phyloP scores from a whole-genome alignment of 30 jellyfish, hydroid and myxozoan species.

The Hydractinia echinata region DNA sequence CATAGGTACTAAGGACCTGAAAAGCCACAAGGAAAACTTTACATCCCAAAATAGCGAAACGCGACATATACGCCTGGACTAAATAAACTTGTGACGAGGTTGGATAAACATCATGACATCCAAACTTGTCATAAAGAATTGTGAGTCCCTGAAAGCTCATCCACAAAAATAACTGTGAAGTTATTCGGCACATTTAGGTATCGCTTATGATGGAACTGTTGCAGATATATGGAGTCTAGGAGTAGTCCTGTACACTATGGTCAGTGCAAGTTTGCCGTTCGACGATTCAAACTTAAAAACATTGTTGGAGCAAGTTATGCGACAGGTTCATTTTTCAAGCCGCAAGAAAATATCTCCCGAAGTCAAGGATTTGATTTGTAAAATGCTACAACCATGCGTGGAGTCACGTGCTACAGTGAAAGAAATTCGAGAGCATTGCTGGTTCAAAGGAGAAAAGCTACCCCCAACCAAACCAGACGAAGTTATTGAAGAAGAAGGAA shows the following conservation, averaged over 20 bases:
- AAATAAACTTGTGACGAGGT: too few relatives aligned
- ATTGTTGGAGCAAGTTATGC: conserved; percentile 94
- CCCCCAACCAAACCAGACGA: conserved; percentile 22
- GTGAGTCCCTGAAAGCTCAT: too few relatives aligned
- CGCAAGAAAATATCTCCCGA: conserved; percentile 93
- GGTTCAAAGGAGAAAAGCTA: conserved; percentile 82
- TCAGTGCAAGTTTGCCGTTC: conserved; percentile 96
- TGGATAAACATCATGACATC: too few relatives aligned
- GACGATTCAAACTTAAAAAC: conserved; percentile 96
- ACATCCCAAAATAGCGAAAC: too few relatives aligned
- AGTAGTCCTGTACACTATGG: conserved; percentile 94
- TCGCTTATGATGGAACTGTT: conserved; percentile 87
- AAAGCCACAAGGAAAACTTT: too few relatives aligned
- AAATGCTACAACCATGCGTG: conserved; percentile 88
- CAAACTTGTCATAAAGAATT: too few relatives aligned
- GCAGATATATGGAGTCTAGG: conserved; percentile 98
- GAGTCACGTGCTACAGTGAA: conserved; percentile 46
- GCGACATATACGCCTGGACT: too few relatives aligned
- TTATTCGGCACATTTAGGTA: conserved; percentile 11
- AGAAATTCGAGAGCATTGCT: conserved; percentile 72
- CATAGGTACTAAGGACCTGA: too few relatives aligned
- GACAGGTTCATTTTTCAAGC: conserved; percentile 91
- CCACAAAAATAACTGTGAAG: too few relatives aligned
- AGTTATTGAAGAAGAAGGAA: neutral
- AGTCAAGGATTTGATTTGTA: conserved; percentile 74